Conservation (phyloP, 2,797 vertebrate genomes). For the Sebastes melanostomus region DNA sequence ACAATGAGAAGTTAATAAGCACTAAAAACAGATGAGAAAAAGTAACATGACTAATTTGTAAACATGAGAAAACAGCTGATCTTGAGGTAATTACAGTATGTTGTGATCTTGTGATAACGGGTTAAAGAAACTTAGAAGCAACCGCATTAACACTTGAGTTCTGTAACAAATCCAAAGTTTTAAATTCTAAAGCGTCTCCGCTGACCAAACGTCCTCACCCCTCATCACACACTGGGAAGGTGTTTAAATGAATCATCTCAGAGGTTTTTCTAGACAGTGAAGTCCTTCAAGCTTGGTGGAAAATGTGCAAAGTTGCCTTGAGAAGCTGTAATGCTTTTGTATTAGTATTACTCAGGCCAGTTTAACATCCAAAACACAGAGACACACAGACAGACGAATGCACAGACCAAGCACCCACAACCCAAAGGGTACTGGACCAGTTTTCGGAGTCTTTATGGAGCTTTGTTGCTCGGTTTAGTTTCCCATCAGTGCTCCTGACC, state of each 20-base stretch:
- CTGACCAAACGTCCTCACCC: background rate
- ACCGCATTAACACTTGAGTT: background rate
- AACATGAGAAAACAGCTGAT: background rate
- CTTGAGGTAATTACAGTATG: background rate
- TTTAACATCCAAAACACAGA: background rate
- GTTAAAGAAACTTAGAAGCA: background rate
- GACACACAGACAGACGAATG: background rate
- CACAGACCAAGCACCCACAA: background rate
- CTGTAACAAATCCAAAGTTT: background rate
- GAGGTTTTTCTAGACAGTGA: background rate
- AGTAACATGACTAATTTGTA: background rate
- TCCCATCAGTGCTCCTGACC: conserved; percentile 20
- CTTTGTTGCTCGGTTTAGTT: background rate
- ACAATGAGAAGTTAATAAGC: background rate
- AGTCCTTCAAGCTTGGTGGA: background rate
- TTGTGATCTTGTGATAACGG: background rate
- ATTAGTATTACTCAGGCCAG: background rate
- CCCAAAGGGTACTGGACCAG: background rate
- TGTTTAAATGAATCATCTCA: background rate
- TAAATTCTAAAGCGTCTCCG: background rate
- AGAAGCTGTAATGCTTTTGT: conserved; percentile 4
- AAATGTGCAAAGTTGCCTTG: conserved; percentile 25
- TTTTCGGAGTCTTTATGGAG: background rate
- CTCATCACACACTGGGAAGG: background rate
- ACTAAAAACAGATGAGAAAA: background rate